phyloP scores from a whole-genome alignment of 2,797 vertebrate genomes.

The Tragopan temminckii region DNA sequence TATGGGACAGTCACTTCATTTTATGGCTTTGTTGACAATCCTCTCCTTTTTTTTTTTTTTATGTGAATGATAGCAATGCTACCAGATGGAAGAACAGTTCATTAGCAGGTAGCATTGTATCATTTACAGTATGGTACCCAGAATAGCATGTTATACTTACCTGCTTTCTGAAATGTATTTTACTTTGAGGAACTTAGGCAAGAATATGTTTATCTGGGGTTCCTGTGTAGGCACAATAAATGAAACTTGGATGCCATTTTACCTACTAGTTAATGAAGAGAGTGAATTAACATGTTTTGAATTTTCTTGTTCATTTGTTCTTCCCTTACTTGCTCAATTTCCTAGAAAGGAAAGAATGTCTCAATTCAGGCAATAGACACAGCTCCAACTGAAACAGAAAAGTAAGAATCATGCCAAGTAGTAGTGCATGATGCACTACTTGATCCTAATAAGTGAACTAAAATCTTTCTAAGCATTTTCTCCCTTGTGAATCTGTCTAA shows the following conservation, averaged over 20 bases:
- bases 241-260: not conserved
- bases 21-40: conserved; percentile 26
- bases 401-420: not conserved
- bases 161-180: not conserved
- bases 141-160: not conserved
- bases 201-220: not conserved
- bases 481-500: not conserved
- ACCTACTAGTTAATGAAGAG: not conserved
- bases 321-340: not conserved
- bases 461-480: not conserved
- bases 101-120: conserved; percentile 13
- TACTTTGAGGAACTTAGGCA: not conserved
- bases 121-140: not conserved
- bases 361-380: not conserved
- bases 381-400: not conserved
- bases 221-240: not conserved
- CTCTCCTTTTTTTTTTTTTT: conserved; percentile 19
- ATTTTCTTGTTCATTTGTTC: not conserved
- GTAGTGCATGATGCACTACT: not conserved
- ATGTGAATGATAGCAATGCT: conserved; percentile 14
- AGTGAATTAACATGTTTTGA: not conserved
- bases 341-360: not conserved
- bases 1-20: not conserved
- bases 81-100: not conserved
- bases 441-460: not conserved